These are phyloP conservation scores for Delichon dasypus DNA, from an alignment of 2,797 vertebrate species.

Conservation along the genomic window DNA sequence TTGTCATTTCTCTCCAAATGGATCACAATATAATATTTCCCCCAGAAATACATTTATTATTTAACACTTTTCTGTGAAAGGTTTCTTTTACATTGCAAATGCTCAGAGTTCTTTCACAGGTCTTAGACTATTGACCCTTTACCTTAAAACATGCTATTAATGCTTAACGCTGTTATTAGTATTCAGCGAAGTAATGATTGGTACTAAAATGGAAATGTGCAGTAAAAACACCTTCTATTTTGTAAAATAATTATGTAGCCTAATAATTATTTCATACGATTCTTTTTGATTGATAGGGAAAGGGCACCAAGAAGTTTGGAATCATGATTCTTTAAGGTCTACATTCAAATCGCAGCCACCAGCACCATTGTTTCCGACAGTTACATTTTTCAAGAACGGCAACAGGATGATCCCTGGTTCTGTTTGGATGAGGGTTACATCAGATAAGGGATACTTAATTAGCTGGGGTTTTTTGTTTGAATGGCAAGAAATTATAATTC, in stretches of 20 bases:
- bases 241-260: constrained; percentile 72
- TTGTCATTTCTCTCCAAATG: constrained; percentile 32
- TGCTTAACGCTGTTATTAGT: constrained; percentile 57
- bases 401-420: constrained; percentile 19
- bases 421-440: constrained; percentile 31
- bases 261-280: constrained; percentile 73
- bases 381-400: constrained; percentile 1
- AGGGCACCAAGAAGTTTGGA: constrained; percentile 63
- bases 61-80: constrained; percentile 49
- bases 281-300: constrained; percentile 70
- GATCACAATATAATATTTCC: constrained; percentile 10
- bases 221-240: constrained; percentile 67
- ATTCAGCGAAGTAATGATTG: constrained; percentile 59
- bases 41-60: constrained; percentile 41
- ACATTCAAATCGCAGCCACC: constrained; percentile 33
- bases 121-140: constrained; percentile 56
- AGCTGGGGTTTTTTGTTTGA: constrained; percentile 6
- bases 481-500: constrained; percentile 31
- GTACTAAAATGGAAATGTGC: constrained; percentile 59
- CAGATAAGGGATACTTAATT: constrained; percentile 55
- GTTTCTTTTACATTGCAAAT: constrained; percentile 69
- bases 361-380: constrained; percentile 1
- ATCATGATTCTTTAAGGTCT: constrained; percentile 61
- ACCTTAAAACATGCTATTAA: constrained; percentile 68
- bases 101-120: constrained; percentile 31